Conservation (phyloP, 2,888 invertebrate species). For the Harpalus rufipes region DNA sequence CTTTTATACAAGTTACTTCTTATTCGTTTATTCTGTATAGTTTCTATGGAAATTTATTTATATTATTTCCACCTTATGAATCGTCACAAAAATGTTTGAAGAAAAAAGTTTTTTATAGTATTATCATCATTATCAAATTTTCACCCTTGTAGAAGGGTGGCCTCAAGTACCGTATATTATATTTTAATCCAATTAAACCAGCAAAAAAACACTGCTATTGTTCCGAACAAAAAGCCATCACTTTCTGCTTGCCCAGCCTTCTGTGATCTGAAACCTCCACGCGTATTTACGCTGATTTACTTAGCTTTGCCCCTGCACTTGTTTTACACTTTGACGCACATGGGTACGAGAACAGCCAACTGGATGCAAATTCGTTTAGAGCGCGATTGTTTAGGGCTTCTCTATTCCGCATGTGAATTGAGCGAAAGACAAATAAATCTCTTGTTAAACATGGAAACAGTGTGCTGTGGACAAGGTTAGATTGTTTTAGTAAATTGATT, state of each 20-base stretch:
- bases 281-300: slow-evolving; percentile 30
- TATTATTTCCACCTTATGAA: no score
- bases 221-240: not conserved
- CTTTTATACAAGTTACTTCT: no score
- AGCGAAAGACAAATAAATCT: not conserved
- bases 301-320: slow-evolving; percentile 29
- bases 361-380: not conserved
- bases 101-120: no score
- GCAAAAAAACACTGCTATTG: not conserved
- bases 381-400: slow-evolving; percentile 1
- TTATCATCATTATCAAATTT: no score
- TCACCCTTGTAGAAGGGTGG: no score
- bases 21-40: no score
- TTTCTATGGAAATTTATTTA: no score
- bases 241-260: not conserved
- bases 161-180: no score
- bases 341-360: not conserved
- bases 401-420: not conserved
- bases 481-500: not conserved
- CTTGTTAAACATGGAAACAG: no score
- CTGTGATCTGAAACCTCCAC: not conserved
- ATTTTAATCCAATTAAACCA: no score
- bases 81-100: no score
- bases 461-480: not conserved
- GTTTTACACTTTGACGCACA: slow-evolving; percentile 34